phyloP scores from a whole-genome alignment of 2,888 invertebrate species.

The Epirrita christyi region DNA sequence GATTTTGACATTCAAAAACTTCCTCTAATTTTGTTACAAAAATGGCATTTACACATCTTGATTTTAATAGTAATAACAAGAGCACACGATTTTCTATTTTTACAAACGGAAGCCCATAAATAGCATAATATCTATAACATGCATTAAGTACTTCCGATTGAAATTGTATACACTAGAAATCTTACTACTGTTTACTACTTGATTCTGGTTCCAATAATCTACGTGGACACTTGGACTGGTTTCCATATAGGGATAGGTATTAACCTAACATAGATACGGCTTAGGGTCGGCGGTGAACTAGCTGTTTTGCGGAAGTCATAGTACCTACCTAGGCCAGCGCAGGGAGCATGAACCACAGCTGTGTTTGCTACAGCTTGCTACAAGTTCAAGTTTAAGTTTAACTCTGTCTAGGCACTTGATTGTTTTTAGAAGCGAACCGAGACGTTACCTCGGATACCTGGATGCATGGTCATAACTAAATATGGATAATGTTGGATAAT shows the following conservation, averaged over 20 bases:
- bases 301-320: constrained; percentile 18
- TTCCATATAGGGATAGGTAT: constrained; percentile 10
- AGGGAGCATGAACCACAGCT: background rate
- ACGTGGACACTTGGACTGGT: constrained; percentile 14
- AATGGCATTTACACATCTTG: too few relatives aligned
- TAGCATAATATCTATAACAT: constrained; percentile 1
- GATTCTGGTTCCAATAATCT: constrained; percentile 10
- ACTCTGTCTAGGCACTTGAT: too few relatives aligned
- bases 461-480: too few relatives aligned
- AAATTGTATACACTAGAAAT: constrained; percentile 5
- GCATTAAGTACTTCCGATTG: constrained; percentile 17
- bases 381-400: constrained; percentile 7
- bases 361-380: background rate
- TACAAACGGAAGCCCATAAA: constrained; percentile 13
- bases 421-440: too few relatives aligned
- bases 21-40: too few relatives aligned
- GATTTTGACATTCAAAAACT: too few relatives aligned
- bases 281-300: constrained; percentile 16
- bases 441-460: too few relatives aligned
- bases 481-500: too few relatives aligned
- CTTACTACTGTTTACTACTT: constrained; percentile 16
- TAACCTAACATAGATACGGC: constrained; percentile 15
- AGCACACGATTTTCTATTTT: constrained; percentile 2
- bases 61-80: too few relatives aligned
- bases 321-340: background rate